phyloP scores from a whole-genome alignment of 1,140 invertebrate species.

The Halictus rubicundus region DNA sequence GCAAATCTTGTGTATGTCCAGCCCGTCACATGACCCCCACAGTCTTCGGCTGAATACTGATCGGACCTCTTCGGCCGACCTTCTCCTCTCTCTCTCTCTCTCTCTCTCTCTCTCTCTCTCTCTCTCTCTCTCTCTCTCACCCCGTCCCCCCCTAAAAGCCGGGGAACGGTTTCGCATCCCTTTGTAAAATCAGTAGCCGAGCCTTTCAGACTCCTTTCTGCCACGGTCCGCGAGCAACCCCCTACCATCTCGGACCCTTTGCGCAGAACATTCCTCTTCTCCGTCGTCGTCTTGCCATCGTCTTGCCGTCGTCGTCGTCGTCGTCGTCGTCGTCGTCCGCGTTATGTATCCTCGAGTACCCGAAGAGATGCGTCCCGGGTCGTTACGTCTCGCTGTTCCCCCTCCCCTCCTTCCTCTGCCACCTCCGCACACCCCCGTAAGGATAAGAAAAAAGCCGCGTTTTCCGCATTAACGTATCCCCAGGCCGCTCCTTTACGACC shows the following conservation, averaged over 20 bases:
- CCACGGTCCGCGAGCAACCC: slow-evolving; percentile 22
- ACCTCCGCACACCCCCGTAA: not conserved
- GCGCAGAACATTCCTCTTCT: slow-evolving; percentile 42
- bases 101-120: no score
- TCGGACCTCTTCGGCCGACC: slow-evolving; percentile 40
- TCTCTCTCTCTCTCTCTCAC: no score
- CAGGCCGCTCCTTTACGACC: slow-evolving; percentile 4
- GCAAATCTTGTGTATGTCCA: slow-evolving; percentile 69
- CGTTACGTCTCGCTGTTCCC: slow-evolving; percentile 34
- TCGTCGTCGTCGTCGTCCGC: slow-evolving; percentile 9
- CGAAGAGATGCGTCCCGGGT: slow-evolving; percentile 15
- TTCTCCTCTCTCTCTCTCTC: no score
- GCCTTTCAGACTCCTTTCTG: slow-evolving; percentile 53
- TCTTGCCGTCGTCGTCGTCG: slow-evolving; percentile 32
- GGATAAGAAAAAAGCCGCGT: slow-evolving; percentile 35
- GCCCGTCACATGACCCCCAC: slow-evolving; percentile 62
- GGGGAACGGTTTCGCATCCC: slow-evolving; percentile 57
- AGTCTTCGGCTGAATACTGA: slow-evolving; percentile 63
- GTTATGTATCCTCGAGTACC: slow-evolving; percentile 45
- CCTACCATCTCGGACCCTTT: slow-evolving; percentile 32
- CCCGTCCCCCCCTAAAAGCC: not conserved
- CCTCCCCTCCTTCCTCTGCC: not conserved
- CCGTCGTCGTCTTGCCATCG: no score
- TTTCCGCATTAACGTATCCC: slow-evolving; percentile 50
- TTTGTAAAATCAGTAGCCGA: slow-evolving; percentile 68